These are phyloP conservation scores for Pentalonia nigronervosa DNA, from an alignment of 1,140 invertebrate genomes.

Conservation along the genomic window DNA sequence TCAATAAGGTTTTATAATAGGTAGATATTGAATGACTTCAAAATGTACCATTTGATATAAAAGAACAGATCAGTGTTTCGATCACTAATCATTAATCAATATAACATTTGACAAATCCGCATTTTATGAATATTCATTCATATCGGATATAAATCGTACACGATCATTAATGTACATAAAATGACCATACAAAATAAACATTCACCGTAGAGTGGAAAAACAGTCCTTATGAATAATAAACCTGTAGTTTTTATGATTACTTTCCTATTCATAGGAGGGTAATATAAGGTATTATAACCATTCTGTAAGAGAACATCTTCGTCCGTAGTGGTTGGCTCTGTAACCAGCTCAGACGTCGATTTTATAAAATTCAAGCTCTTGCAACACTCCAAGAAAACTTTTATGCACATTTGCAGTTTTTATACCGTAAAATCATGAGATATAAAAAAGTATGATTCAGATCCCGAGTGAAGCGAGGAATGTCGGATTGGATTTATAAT, in stretches of 20 bases:
- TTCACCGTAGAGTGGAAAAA: background rate
- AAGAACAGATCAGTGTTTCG: background rate
- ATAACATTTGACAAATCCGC: background rate
- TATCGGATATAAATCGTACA: background rate
- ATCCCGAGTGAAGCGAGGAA: background rate
- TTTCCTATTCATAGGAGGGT: background rate
- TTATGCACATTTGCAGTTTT: background rate
- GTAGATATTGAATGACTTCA: too few relatives aligned
- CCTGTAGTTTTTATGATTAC: background rate
- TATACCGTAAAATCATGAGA: background rate
- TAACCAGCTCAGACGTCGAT: background rate
- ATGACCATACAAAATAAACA: background rate
- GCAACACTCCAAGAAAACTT: background rate
- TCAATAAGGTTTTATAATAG: too few relatives aligned
- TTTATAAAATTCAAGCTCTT: too few relatives aligned
- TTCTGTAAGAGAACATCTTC: background rate
- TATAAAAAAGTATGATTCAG: background rate
- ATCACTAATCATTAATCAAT: background rate
- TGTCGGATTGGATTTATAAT: background rate
- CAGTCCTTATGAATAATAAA: slow-evolving; percentile 38
- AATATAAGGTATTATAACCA: background rate
- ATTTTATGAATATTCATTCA: slow-evolving; percentile 13
- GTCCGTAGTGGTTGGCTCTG: too few relatives aligned
- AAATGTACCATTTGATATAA: too few relatives aligned
- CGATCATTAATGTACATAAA: background rate